Base-by-base conservation (phyloP, 2,888 invertebrate genomes). In the Ormyrus nitidulus region DNA sequence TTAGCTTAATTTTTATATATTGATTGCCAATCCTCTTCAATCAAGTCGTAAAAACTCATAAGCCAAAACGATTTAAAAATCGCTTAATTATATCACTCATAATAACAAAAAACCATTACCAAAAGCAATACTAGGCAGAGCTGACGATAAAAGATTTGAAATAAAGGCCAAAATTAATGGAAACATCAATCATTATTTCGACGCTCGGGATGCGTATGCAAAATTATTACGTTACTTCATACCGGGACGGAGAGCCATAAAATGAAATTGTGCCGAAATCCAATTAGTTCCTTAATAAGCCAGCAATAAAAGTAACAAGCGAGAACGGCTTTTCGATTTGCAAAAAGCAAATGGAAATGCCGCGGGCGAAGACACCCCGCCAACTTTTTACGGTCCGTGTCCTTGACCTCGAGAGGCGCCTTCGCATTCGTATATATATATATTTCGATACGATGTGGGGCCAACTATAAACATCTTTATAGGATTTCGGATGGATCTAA, bases 391-490 rank as follows among this genome's bases (percentile, higher is more conserved):
- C 66, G 56, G 46, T 51, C 46, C 44, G 68, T 69, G 69, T 74
- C 70, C 74, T 81, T 81, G 77, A 77, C 77, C 65, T 77, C 70
- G 70, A 44, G 53, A 70, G 71, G 53, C n/a, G 64, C 48, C 34
- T 34, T 77, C 19, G 62, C 65, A 74, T 74, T 70, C 64, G 56
- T 44, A 2, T 2, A 2, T 34, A 2, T 34, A 34, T 34, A 77
- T 65, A 13, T 13, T 77, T 13, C 65, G 44, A 59, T 19, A 8
- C 61, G 58, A 81, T 81, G 70, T 81, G 11, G 77, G 70, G 13
- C 74, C 77, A 77, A 74, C 53, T 70, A 65, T 64, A 68, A 77
- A 74, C 49, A 9, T 69, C 73, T 77, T 80, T 80, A 77, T 74
- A 64, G 73, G 59, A 64, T 34, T 54, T 44, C 19, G 59, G 5